Evolutionary conservation across 2,113 vertebrate genomes (phyloP), one percentile per base, ranked within the genome.

Genomic region (Haliaeetus leucogaster): DNA sequence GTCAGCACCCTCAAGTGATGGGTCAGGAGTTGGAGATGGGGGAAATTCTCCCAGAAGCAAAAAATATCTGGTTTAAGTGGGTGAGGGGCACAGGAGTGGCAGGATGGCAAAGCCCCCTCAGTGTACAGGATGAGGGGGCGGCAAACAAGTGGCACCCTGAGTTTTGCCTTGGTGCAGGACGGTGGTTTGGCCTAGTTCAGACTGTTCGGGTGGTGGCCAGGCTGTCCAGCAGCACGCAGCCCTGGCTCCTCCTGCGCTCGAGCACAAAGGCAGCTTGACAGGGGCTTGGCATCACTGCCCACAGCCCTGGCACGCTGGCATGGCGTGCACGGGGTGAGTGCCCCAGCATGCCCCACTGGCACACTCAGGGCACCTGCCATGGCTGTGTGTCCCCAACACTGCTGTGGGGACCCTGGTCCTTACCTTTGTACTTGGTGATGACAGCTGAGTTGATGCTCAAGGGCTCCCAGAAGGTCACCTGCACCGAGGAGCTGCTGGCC

Each of bases 401-500:
- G 36, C 36, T n/a, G 7, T 1, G 7, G 32, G n/a, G 16, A 70
- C 29, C 23, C 19, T 0, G 0, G 10, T 25, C 50, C 95, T 95
- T 81, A 99, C 99, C 99, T 97, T 98, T 99, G 96, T 99, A 99
- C 95, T 99, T 99, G 90, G 99, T 99, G 90, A 99, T 98, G 8
- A 99, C 98, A 0, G 99, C 99, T 2, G 98, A 99, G 80, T 99
- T 99, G 95, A 99, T 97, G 3, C 98, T 98, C 30, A 98, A 96
- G 34, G 99, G 99, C 95, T 99, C 99, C 84, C 98, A 98, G 97
- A 99, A 99, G 86, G 98, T 98, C 87, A 99, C 98, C 83, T 97
- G 98, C 59, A 99, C 95, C 1, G 98, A 99, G 94, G 97, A 98
- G 96, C 98, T 98, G 97, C 99, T 98, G 97, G 97, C 98, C 95